Base-by-base conservation (phyloP, 2,888 invertebrate species). In the Xestia sexstrigata region DNA sequence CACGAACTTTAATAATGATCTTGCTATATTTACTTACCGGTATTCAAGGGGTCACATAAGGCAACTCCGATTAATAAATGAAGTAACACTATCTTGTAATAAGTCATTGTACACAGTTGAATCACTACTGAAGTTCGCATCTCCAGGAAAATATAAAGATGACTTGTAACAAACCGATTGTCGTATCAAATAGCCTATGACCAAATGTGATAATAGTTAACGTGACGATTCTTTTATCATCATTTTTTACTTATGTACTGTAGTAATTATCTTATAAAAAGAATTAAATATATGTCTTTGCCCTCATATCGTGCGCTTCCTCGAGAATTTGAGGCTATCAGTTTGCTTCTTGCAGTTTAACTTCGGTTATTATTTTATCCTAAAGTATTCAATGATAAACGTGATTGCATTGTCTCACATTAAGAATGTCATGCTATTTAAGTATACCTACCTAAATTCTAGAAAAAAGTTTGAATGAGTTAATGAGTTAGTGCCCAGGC, bases 181-280 rank as follows among this genome's bases (percentile, higher is more conserved):
- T 65, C 47, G 58, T 87, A 76, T 86, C 81, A 66, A 76, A 72
- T 88, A 85, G 84, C 85, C 84, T 89, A 85, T 86, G 88, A 88
- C 89, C 86, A 83, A 58, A 52, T 69, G 49, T 77, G 82, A 85
- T 87, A 88, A 84, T 81, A 78, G 75, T 67, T 35, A 49, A 69
- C 42, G 58, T 67, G 63, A 77, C 60, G 81, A 84, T 78, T 39
- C 70, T 69, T 77, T 79, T 81, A 82, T 86, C 70, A 74, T 70
- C 62, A 65, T 67, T 68, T 42, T 42, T 42, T 42, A 42, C 42
- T 9, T 42, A 42, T 42, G 39, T 66, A 69, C 30, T 49, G 68
- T 71, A 74, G 63, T 70, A 67, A 73, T 70, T 80, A 82, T 82
- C 70, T 81, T 63, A 9, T 15, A 52, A 65, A 3, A n/a, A 39